Evolutionary conservation across 2,888 invertebrate genomes (phyloP).

Genomic region (Nymphalis c-album): DNA sequence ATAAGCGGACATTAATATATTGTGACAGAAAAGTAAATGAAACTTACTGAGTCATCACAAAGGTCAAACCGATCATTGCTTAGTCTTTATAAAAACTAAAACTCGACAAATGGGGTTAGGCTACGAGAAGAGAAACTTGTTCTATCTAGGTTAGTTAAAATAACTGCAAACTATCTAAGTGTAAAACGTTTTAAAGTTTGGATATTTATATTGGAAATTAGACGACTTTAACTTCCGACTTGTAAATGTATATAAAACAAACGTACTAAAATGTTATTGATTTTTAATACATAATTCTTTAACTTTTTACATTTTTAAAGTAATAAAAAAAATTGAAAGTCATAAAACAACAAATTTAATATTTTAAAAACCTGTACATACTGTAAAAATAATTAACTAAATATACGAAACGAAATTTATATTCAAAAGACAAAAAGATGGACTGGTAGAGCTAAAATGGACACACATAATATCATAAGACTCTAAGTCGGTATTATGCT

Average conservation of each 20-base stretch:
- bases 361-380: neutral
- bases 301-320: neutral
- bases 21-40: neutral
- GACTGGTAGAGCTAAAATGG: neutral
- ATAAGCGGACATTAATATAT: neutral
- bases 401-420: neutral
- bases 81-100: constrained; percentile 14
- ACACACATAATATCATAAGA: neutral
- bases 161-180: neutral
- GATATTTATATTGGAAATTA: neutral
- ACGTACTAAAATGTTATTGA: neutral
- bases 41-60: neutral
- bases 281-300: neutral
- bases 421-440: neutral
- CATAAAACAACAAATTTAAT: neutral
- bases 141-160: constrained; percentile 7
- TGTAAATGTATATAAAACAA: neutral
- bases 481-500: constrained; percentile 1
- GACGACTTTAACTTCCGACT: neutral
- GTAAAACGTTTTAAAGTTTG: neutral
- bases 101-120: neutral
- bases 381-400: neutral
- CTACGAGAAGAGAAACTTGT: constrained; percentile 10
- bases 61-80: constrained; percentile 9
- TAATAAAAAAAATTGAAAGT: neutral